These are phyloP conservation scores for Capitulum mitella DNA, from an alignment of 2,888 invertebrate genomes.

Conservation along the genomic window DNA sequence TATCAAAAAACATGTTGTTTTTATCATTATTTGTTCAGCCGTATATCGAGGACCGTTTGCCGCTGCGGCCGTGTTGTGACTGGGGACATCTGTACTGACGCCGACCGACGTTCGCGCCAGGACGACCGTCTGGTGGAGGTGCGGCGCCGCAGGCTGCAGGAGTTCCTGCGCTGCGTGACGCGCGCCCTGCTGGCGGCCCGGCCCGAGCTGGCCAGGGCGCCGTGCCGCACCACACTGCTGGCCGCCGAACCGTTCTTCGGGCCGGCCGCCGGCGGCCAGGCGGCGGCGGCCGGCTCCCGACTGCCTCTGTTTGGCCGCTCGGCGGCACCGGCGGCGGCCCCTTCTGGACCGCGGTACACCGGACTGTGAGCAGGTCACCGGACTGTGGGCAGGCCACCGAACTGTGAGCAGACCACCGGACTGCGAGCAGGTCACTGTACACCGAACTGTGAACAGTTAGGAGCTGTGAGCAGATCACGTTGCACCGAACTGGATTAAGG, in stretches of 20 bases:
- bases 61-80: slow-evolving; percentile 8
- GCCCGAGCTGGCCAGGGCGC: slow-evolving; percentile 67
- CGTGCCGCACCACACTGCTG: slow-evolving; percentile 67
- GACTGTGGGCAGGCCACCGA: not conserved
- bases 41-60: too few species aligned
- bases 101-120: slow-evolving; percentile 44
- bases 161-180: slow-evolving; percentile 69
- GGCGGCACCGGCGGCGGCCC: not conserved
- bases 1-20: too few species aligned
- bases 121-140: slow-evolving; percentile 79
- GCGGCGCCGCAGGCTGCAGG: slow-evolving; percentile 72
- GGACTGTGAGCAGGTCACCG: slow-evolving; percentile 1
- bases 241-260: slow-evolving; percentile 81
- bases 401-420: not conserved
- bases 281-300: not conserved
- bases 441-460: too few species aligned
- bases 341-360: not conserved
- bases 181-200: slow-evolving; percentile 59
- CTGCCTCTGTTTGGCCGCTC: not conserved
- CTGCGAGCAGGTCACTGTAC: too few species aligned
- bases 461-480: not conserved
- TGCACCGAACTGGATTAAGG: too few species aligned
- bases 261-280: not conserved
- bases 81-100: not conserved
- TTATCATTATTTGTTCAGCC: too few species aligned